Base-by-base conservation (phyloP, 2,797 vertebrate species). In the Urosaurus nigricauda region DNA sequence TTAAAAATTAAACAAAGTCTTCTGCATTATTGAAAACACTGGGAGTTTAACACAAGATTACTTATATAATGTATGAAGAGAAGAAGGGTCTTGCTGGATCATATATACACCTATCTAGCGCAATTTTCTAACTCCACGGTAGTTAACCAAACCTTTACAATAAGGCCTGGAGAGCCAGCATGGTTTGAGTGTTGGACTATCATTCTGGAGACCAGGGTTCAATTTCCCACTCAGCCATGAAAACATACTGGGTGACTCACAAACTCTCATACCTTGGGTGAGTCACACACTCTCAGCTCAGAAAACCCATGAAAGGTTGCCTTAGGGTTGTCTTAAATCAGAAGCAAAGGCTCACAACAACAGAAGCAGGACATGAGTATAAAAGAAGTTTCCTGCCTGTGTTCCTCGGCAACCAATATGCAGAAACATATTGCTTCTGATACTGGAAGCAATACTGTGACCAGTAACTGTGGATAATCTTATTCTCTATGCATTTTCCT, bases 1-100 rank as follows among this genome's bases (percentile, higher is more conserved):
- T 4, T 8, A 60, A 83, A 89, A 91, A 65, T 0, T 5, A 90
- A 88, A 2, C 0, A 0, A 5, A 87, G 35, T 37, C 80, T 89
- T 37, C 3, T 71, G 70, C 37, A 79, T 21, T 2, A 84, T 87
- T 77, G 90, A 85, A 58, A 70, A 74, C 35, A 40, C 3, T 0
- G 35, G 51, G 56, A 71, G 90, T 78, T 87, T 68, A 60, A 89
- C 71, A 70, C 17, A 83, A 85, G 8, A 5, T 6, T 14, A 29
- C 84, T 85, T 70, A 81, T 24, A 63, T 63, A 19, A 63, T 63
- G 60, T 63, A 63, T 8, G n/a, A 35, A 35, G 35, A 73, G 5
- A 73, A 73, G 71, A 70, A 32, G 14, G 37, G 3, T 12, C 12
- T 2, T 35, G 9, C 32, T 73, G 13, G 70, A 16, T 73, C 4